A percentile compares a stretch with the other conserved stretches of the same genome.
phyloP scores from a whole-genome alignment of 2,113 vertebrate species.

The Osmerus mordax region DNA sequence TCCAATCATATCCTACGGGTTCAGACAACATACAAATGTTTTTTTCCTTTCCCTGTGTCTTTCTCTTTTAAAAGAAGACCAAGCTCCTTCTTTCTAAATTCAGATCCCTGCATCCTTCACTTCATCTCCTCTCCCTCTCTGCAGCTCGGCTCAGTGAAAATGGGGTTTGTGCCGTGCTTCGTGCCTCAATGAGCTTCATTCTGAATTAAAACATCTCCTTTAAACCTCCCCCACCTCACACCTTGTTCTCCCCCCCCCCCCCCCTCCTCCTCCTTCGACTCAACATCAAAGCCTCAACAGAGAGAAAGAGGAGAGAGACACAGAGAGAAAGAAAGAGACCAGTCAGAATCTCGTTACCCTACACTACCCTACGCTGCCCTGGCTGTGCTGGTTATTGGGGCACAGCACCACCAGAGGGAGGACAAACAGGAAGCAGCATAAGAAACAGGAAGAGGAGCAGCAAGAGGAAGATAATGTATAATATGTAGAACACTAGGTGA shows the following conservation, averaged over 20 bases:
- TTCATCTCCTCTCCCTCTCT: not conserved
- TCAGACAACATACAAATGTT: no score
- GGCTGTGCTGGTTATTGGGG: no score
- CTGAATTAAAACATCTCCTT: constrained; percentile 44
- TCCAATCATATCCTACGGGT: no score
- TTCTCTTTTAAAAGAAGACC: no score
- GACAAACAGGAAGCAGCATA: not conserved
- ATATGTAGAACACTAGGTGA: no score
- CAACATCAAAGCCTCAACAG: constrained; percentile 33
- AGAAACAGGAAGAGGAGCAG: not conserved
- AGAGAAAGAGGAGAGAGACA: not conserved
- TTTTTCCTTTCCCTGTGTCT: no score
- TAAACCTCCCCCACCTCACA: constrained; percentile 37
- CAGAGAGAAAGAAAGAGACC: not conserved
- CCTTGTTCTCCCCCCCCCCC: not conserved
- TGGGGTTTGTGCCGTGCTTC: constrained; percentile 37
- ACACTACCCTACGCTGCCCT: no score
- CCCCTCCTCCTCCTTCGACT: not conserved
- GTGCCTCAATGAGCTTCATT: constrained; percentile 45
- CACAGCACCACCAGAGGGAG: no score
- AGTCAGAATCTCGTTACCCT: no score
- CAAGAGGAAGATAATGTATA: not conserved
- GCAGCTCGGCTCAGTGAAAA: constrained; percentile 32
- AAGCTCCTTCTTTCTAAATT: no score
- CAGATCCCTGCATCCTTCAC: no score